Evolutionary conservation across 2,797 vertebrate species (phyloP).

Genomic region (Hypotaenidia philippensis): DNA sequence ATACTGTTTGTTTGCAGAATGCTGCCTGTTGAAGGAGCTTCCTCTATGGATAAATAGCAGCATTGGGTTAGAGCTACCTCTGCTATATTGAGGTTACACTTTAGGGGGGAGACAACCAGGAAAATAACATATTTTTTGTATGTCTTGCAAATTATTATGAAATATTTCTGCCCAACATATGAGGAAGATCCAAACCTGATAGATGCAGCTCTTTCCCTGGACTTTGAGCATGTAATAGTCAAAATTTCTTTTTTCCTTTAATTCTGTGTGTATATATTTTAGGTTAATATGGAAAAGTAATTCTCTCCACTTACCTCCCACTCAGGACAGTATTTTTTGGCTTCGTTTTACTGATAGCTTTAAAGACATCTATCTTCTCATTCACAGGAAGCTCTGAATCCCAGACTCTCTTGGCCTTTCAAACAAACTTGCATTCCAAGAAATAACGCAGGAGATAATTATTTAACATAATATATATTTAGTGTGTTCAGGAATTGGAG

Average conservation of each 20-base stretch:
- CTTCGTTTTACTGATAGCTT: not conserved
- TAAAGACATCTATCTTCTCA: not conserved
- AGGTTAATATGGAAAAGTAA: not conserved
- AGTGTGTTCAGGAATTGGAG: not conserved
- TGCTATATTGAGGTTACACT: not conserved
- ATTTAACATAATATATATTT: not conserved
- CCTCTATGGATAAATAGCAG: not conserved
- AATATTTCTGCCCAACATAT: not conserved
- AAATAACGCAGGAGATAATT: not conserved
- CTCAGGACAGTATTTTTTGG: not conserved
- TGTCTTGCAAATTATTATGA: not conserved
- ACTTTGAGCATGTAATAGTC: not conserved
- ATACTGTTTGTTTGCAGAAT: not conserved
- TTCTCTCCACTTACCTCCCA: not conserved
- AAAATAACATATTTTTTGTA: not conserved
- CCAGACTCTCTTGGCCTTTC: not conserved
- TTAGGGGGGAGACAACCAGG: not conserved
- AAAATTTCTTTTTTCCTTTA: not conserved
- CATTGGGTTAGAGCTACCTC: not conserved
- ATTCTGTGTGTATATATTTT: not conserved
- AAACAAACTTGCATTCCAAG: not conserved
- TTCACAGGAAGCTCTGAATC: not conserved
- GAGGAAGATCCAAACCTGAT: not conserved
- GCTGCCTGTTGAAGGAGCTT: not conserved
- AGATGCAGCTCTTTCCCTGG: not conserved